Evolutionary conservation across 2,797 vertebrate species (phyloP), one percentile per base, ranked within the genome.

Genomic region (Rhyacichthys aspro): DNA sequence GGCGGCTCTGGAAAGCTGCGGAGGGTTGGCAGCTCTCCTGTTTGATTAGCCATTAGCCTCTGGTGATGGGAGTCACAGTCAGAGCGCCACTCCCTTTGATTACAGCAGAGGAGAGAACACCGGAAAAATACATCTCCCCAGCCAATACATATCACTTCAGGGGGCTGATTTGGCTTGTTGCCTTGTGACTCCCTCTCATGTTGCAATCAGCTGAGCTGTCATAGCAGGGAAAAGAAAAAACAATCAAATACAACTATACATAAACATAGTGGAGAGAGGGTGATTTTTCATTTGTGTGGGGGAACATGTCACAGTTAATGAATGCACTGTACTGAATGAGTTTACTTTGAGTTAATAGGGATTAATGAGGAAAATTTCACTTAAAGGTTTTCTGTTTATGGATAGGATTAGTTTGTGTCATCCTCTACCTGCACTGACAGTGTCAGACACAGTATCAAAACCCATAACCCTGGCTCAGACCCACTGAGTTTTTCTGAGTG

Each of bases 101-200:
- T 91, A 88, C 83, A 83, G 79, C 79, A 46, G 70, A 63, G 43
- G 43, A 61, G 71, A 78, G 70, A 84, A 63, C 36, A 11, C 16
- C 45, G 57, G 52, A 63, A 72, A 78, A 85, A 79, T 49, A 60
- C 54, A 72, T 63, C 64, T 82, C 73, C 81, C 71, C 62, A 83
- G 82, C 78, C 69, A 72, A 85, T 81, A 85, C 68, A 47, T 49
- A 57, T 70, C 85, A 72, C 90, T 70, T 83, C 86, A 67, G 90
- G 91, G 86, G 89, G 91, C 86, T 92, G 91, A 93, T 93, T 91
- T 81, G 83, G 54, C 77, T 73, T 73, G 74, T 76, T 85, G 85
- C 74, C 76, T 76, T 77, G 78, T 67, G 67, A 12, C 61, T 68
- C 34, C 67, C 49, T 59, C 67, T 63, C 18, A 9, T 81, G 64